These are phyloP conservation scores for Pangasius mekongensis DNA, from an alignment of 2,797 vertebrate genomes.

Conservation along the genomic window DNA sequence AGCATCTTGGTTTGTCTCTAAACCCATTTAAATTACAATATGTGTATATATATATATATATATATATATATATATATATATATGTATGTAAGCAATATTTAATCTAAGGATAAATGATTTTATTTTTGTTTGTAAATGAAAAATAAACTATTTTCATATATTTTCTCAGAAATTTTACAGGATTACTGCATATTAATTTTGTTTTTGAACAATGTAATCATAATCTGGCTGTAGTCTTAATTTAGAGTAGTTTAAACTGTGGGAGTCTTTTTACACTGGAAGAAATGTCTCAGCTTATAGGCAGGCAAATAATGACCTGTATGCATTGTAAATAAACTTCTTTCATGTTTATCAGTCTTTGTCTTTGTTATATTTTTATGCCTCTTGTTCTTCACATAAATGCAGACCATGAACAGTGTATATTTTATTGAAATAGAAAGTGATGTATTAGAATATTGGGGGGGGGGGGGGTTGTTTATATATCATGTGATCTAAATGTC, in stretches of 20 bases:
- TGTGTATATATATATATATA: background rate
- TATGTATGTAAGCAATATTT: background rate
- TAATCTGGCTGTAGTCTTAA: background rate
- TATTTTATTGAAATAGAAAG: background rate
- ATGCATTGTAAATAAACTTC: constrained; percentile 2
- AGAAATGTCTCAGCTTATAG: constrained; percentile 23
- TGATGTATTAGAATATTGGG: background rate
- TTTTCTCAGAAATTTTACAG: background rate
- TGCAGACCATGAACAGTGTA: background rate
- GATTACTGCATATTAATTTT: background rate
- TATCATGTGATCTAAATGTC: background rate
- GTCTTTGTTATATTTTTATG: background rate
- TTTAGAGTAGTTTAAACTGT: constrained; percentile 18
- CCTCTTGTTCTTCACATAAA: background rate
- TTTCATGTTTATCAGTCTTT: background rate
- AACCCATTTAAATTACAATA: constrained; percentile 1
- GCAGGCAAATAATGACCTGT: background rate
- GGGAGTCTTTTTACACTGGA: constrained; percentile 50
- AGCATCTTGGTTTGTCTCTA: background rate
- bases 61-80: background rate
- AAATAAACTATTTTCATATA: background rate
- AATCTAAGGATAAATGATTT: background rate
- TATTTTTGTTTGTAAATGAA: constrained; percentile 5
- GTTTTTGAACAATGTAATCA: background rate
- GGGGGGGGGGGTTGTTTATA: background rate